Conservation (phyloP, 1,140 invertebrate species). For the Pollicipes pollicipes region DNA sequence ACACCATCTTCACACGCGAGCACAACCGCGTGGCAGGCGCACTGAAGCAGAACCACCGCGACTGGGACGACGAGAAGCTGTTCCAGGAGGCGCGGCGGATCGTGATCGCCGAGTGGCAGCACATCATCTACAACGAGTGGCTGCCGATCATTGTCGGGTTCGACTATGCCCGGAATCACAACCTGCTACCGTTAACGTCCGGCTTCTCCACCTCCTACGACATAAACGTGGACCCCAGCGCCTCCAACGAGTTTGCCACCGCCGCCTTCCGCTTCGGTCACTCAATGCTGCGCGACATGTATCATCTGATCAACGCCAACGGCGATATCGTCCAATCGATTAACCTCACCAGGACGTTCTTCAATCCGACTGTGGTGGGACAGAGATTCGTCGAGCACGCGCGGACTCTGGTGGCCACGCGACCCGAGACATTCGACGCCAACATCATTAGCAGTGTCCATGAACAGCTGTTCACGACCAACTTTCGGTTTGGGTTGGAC, state of each 20-base stretch:
- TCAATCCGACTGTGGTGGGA: neutral
- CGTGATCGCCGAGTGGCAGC: slow-evolving; percentile 27
- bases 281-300: slow-evolving; percentile 23
- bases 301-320: neutral
- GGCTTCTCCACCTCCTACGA: slow-evolving; percentile 25
- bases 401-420: neutral
- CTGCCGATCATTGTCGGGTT: slow-evolving; percentile 40
- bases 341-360: neutral
- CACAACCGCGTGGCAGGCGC: slow-evolving; percentile 70
- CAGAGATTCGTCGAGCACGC: neutral
- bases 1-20: slow-evolving; percentile 65
- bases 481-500: slow-evolving; percentile 12
- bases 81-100: slow-evolving; percentile 23
- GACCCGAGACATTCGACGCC: neutral
- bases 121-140: slow-evolving; percentile 32
- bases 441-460: neutral
- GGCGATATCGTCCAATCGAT: neutral
- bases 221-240: slow-evolving; percentile 15
- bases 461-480: neutral
- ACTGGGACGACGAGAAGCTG: slow-evolving; percentile 62
- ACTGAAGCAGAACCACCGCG: slow-evolving; percentile 53
- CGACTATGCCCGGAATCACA: slow-evolving; percentile 65
- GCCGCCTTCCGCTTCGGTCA: slow-evolving; percentile 24
- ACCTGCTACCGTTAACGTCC: slow-evolving; percentile 45
- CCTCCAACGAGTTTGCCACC: slow-evolving; percentile 20